Conservation (phyloP, 2,797 vertebrate species). For the Phylloscopus collybita region DNA sequence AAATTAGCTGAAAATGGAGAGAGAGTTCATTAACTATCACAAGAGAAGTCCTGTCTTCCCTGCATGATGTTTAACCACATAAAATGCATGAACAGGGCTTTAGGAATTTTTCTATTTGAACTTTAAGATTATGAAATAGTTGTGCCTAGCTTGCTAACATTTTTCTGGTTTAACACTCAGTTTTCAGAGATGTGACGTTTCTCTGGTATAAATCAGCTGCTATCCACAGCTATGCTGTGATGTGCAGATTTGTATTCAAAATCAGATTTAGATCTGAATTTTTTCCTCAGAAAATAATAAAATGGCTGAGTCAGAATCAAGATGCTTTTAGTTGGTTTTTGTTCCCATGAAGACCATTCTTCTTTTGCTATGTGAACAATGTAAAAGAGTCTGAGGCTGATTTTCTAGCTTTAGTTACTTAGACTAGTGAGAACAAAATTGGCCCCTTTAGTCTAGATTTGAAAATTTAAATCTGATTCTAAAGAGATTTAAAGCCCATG, state of each 20-base stretch:
- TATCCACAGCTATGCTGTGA: background rate
- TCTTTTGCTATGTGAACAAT: background rate
- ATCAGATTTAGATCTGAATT: background rate
- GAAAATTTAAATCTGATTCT: background rate
- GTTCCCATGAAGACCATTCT: background rate
- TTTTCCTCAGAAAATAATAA: slow-evolving; percentile 24
- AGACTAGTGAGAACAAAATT: background rate
- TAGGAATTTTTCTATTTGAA: background rate
- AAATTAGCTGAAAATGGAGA: background rate
- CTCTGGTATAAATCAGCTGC: background rate
- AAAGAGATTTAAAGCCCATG: background rate
- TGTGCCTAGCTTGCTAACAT: background rate
- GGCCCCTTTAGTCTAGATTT: background rate
- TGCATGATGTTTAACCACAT: background rate
- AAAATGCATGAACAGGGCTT: background rate
- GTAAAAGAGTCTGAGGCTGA: background rate
- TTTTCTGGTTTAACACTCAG: background rate
- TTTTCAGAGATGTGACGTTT: background rate
- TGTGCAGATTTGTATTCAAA: background rate
- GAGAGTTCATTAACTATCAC: background rate
- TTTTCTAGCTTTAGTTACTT: background rate
- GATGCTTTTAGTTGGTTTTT: background rate
- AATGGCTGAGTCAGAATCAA: background rate
- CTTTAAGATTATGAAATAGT: background rate
- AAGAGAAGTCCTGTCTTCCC: background rate